Percentiles rank a stretch among this genome's conserved stretches.
Evolutionary conservation across 2,113 vertebrate genomes (phyloP).

Genomic region (Alectura lathami): DNA sequence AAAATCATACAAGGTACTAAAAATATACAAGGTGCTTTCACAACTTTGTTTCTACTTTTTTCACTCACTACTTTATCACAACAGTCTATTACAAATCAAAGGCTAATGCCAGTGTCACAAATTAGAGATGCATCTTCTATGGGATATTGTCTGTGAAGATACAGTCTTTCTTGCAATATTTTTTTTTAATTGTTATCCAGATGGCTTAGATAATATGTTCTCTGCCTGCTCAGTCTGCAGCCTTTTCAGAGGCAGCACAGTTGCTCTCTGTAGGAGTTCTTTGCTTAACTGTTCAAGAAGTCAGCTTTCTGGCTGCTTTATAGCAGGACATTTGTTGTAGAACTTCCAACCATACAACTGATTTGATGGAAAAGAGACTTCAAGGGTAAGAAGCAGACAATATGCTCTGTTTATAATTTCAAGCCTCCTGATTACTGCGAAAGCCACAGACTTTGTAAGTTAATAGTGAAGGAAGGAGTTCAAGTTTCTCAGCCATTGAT

Average conservation of each 20-base stretch:
- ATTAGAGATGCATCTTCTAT: background rate
- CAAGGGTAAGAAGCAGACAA: background rate
- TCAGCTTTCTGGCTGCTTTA: background rate
- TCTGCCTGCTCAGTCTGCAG: background rate
- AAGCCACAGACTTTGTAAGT: background rate
- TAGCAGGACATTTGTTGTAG: background rate
- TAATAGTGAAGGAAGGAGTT: background rate
- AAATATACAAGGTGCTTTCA: background rate
- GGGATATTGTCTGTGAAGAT: background rate
- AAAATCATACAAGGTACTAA: background rate
- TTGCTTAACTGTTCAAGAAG: background rate
- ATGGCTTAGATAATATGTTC: background rate
- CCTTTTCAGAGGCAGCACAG: background rate
- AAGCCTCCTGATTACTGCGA: background rate
- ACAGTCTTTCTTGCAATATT: background rate
- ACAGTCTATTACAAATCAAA: background rate
- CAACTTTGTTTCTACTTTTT: background rate
- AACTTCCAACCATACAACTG: background rate
- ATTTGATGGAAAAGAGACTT: background rate
- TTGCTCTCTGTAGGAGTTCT: background rate
- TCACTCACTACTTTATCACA: background rate
- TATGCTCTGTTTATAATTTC: background rate
- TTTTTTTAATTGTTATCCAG: background rate
- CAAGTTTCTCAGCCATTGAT: background rate
- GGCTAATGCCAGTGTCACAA: background rate